These are phyloP conservation scores for Sarcophaga rosellei DNA, from an alignment of 2,888 invertebrate genomes.

Conservation along the genomic window DNA sequence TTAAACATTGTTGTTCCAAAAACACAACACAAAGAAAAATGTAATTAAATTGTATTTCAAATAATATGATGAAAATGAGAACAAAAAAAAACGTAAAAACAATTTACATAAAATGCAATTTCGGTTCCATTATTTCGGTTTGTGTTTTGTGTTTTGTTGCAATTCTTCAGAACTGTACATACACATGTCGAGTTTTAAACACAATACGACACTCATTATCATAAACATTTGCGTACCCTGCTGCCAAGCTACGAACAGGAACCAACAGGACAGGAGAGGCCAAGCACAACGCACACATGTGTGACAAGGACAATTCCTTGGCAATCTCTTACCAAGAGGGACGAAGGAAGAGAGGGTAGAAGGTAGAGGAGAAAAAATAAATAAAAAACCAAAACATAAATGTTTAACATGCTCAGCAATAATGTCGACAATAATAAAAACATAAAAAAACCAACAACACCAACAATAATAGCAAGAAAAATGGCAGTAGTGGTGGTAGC, in stretches of 20 bases:
- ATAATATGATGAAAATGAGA: background rate
- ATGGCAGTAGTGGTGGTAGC: too few species aligned
- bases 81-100: background rate
- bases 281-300: background rate
- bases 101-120: conserved; percentile 11
- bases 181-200: background rate
- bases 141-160: background rate
- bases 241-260: background rate
- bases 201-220: conserved; percentile 30
- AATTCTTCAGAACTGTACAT: background rate
- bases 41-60: background rate
- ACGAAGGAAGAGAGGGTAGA: too few species aligned
- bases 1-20: background rate
- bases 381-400: too few species aligned
- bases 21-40: background rate
- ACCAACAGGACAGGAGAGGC: background rate
- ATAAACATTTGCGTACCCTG: conserved; percentile 6
- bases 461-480: background rate
- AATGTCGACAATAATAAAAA: conserved; percentile 53
- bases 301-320: background rate
- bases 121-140: background rate
- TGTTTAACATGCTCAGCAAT: conserved; percentile 45
- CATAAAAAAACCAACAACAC: conserved; percentile 30
- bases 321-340: background rate
- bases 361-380: too few species aligned